Conservation (phyloP, 35 echinoderm and acorn worm genomes). For the Stichopus chloronotus region DNA sequence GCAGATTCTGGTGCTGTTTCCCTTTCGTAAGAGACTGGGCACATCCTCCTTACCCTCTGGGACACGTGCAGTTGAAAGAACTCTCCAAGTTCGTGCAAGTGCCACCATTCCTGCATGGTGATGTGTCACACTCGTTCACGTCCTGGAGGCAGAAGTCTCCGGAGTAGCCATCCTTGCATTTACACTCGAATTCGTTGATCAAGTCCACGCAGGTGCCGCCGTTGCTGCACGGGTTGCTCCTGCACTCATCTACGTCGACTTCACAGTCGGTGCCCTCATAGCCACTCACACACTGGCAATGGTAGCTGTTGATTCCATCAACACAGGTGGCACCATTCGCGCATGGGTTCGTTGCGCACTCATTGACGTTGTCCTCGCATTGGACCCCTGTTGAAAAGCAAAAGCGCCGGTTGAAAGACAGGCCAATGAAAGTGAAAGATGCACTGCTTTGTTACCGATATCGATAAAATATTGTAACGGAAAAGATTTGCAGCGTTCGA, state of each 20-base stretch:
- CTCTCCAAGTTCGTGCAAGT: slow-evolving; percentile 61
- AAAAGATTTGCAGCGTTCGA: too few species aligned
- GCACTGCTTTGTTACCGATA: too few species aligned
- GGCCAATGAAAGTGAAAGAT: too few species aligned
- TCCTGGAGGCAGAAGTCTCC: slow-evolving; percentile 50
- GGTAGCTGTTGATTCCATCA: slow-evolving; percentile 54
- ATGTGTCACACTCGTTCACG: slow-evolving; percentile 60
- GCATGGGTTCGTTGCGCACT: slow-evolving; percentile 33
- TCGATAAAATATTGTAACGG: too few species aligned
- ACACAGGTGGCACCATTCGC: slow-evolving; percentile 56
- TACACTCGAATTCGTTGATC: slow-evolving; percentile 24
- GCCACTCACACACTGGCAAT: slow-evolving; percentile 52
- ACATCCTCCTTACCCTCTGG: neutral
- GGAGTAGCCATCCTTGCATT: slow-evolving; percentile 56
- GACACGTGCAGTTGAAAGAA: slow-evolving; percentile 60
- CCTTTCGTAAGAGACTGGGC: too few species aligned
- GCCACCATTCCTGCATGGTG: slow-evolving; percentile 57
- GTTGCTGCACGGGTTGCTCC: slow-evolving; percentile 52
- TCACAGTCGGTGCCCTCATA: slow-evolving; percentile 43
- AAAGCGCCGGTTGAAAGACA: neutral
- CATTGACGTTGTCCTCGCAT: neutral
- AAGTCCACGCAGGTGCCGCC: slow-evolving; percentile 46
- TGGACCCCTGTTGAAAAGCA: neutral
- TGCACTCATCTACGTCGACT: slow-evolving; percentile 55
- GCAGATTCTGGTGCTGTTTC: too few species aligned